Percentiles rank a stretch among this genome's conserved stretches.
Conservation (phyloP, 2,888 invertebrate genomes). For the Sarcophaga subvicina region DNA sequence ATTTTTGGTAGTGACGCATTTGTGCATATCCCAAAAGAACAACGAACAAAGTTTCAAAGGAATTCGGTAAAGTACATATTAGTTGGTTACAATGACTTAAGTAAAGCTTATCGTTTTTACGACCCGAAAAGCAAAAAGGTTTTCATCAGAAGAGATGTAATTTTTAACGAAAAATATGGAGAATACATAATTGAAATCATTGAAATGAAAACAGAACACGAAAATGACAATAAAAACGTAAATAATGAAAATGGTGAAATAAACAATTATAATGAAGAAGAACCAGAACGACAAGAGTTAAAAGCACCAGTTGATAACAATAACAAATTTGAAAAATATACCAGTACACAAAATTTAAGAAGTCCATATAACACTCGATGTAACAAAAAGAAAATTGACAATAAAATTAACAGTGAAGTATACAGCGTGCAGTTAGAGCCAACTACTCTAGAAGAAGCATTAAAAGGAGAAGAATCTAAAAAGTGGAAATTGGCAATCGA, state of each 20-base stretch:
- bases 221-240: constrained; percentile 7
- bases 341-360: not conserved
- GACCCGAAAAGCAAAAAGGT: not conserved
- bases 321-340: not conserved
- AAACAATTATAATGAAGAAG: not conserved
- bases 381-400: constrained; percentile 1
- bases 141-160: constrained; percentile 8
- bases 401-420: constrained; percentile 22
- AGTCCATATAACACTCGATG: constrained; percentile 38
- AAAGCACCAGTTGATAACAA: not conserved
- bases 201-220: not conserved
- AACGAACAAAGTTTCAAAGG: constrained; percentile 9
- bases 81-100: not conserved
- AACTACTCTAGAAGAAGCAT: constrained; percentile 44
- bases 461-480: constrained; percentile 24
- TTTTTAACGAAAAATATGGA: constrained; percentile 24
- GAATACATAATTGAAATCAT: not conserved
- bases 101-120: not conserved
- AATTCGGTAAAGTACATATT: not conserved
- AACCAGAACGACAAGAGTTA: constrained; percentile 3
- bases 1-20: constrained; percentile 41
- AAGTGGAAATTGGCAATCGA: constrained; percentile 26
- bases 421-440: constrained; percentile 37
- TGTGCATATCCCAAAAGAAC: constrained; percentile 40
- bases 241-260: not conserved